Conservation (phyloP, 2,888 invertebrate species). For the Drepana falcataria region DNA sequence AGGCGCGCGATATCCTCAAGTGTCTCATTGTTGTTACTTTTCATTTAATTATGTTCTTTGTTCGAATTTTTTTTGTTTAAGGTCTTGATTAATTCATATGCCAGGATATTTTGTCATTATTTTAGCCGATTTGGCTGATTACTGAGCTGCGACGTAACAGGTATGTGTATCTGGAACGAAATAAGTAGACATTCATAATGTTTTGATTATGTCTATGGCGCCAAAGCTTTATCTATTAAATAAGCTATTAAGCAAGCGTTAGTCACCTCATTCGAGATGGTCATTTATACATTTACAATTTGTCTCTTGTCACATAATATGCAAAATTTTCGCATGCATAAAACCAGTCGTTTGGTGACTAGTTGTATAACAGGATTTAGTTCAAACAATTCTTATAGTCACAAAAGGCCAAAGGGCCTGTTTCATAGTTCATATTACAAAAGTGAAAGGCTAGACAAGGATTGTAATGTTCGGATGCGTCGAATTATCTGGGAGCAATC, state of each 20-base stretch:
- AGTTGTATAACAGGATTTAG: not conserved
- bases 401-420: not conserved
- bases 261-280: too few relatives aligned
- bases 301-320: not conserved
- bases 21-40: conserved; percentile 8
- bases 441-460: conserved; percentile 20
- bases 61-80: too few relatives aligned
- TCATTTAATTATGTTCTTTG: too few relatives aligned
- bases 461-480: conserved; percentile 26
- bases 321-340: not conserved
- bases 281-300: too few relatives aligned
- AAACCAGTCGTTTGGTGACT: not conserved
- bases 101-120: not conserved
- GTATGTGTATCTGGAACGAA: not conserved
- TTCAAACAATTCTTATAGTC: not conserved
- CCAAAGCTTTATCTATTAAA: too few relatives aligned
- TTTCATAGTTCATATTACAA: not conserved
- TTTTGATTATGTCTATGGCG: not conserved
- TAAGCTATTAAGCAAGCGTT: too few relatives aligned
- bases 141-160: not conserved
- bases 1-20: conserved; percentile 18
- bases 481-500: conserved; percentile 40
- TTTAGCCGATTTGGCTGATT: too few relatives aligned
- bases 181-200: not conserved
- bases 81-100: not conserved